phyloP scores from a whole-genome alignment of 1,140 invertebrate genomes.

The Lepidurus arcticus region DNA sequence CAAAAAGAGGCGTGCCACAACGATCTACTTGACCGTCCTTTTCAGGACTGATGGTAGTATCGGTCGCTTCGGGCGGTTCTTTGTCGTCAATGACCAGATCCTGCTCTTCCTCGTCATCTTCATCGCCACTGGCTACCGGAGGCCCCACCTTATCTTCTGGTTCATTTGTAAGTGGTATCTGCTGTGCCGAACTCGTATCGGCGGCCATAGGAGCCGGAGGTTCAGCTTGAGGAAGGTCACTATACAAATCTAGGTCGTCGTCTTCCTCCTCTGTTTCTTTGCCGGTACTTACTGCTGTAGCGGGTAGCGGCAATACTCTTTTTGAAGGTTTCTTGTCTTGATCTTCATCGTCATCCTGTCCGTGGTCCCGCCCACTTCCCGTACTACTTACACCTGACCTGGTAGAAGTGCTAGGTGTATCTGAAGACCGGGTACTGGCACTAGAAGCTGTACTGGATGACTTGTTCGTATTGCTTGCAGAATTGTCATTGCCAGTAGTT shows the following conservation, averaged over 20 bases:
- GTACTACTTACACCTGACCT: not conserved
- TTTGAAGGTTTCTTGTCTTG: slow-evolving; percentile 35
- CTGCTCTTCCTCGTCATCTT: slow-evolving; percentile 47
- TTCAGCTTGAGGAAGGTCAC: slow-evolving; percentile 45
- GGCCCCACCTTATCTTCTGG: slow-evolving; percentile 32
- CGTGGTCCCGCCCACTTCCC: slow-evolving; percentile 37
- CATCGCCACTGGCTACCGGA: slow-evolving; percentile 48
- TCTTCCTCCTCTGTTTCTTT: slow-evolving; percentile 38
- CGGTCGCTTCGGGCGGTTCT: not conserved
- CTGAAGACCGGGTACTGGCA: not conserved
- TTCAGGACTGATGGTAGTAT: not conserved
- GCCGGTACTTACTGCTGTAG: not conserved
- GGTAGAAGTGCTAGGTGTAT: not conserved
- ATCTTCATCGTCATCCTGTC: slow-evolving; percentile 35
- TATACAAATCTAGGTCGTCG: slow-evolving; percentile 49
- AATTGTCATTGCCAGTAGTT: not conserved
- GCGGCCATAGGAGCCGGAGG: not conserved
- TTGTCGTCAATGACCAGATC: slow-evolving; percentile 33
- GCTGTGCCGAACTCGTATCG: not conserved
- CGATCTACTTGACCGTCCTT: not conserved
- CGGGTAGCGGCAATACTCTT: slow-evolving; percentile 1
- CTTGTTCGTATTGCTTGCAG: not conserved
- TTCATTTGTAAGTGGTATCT: slow-evolving; percentile 26
- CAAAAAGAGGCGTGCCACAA: not conserved
- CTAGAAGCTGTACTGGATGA: not conserved